Percentiles rank a stretch among this genome's conserved stretches.
Conservation (phyloP, 2,113 vertebrate genomes). For the Podocnemis expansa region DNA sequence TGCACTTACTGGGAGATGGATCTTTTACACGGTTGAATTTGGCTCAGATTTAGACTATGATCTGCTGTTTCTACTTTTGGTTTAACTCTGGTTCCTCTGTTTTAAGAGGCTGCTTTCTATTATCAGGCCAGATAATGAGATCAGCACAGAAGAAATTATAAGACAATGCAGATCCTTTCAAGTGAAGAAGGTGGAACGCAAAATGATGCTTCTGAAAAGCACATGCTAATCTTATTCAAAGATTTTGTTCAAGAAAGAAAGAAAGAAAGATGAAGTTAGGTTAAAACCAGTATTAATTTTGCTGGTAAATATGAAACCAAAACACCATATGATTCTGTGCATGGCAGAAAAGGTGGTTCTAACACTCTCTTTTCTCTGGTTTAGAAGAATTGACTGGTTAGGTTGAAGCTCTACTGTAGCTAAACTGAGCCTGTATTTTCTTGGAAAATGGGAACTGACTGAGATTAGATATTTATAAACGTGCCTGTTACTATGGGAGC, state of each 20-base stretch:
- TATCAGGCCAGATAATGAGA: background rate
- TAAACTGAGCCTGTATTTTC: background rate
- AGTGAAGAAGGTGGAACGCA: background rate
- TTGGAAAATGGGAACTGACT: background rate
- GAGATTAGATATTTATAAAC: conserved; percentile 16
- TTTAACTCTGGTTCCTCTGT: background rate
- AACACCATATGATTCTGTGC: background rate
- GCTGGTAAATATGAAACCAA: background rate
- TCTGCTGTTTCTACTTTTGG: background rate
- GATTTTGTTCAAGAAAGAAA: background rate
- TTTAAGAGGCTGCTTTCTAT: background rate
- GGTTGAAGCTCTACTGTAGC: background rate
- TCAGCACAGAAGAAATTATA: background rate
- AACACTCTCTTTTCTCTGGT: background rate
- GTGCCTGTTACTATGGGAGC: background rate
- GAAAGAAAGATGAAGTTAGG: background rate
- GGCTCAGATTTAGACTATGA: background rate
- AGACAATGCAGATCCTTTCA: background rate
- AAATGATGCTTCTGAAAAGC: background rate
- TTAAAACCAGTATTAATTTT: conserved; percentile 8
- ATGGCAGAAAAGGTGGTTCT: background rate
- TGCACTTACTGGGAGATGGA: background rate
- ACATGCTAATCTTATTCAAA: background rate
- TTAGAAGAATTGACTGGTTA: background rate
- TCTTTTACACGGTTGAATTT: background rate